A percentile compares a stretch with the other conserved stretches of the same genome.
Evolutionary conservation across 2,797 vertebrate genomes (phyloP).

Genomic region (Thamnophis elegans): DNA sequence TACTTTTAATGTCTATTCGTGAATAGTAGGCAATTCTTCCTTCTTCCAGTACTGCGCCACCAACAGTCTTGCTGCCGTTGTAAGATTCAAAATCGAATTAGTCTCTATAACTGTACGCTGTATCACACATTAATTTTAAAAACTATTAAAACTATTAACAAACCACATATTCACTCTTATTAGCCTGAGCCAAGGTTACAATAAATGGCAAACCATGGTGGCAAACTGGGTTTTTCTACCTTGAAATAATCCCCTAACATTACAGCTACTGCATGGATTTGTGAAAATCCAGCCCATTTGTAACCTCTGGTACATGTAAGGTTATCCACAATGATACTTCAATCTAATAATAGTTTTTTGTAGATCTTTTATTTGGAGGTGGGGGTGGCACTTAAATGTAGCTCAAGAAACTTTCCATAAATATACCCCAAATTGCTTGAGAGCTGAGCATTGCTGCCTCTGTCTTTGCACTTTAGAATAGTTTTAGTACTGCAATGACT

Average conservation of each 20-base stretch:
- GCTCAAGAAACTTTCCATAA: not conserved
- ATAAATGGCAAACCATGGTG: not conserved
- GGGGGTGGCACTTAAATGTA: no score
- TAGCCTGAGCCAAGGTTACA: not conserved
- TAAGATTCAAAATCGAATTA: no score
- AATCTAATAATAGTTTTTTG: not conserved
- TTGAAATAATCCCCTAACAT: not conserved
- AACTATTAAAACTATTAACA: not conserved
- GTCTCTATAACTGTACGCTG: no score
- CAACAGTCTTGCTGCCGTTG: no score
- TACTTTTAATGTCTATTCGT: no score
- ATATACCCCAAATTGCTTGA: not conserved
- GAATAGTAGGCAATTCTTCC: no score
- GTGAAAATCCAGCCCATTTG: not conserved
- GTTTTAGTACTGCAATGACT: conserved; percentile 26
- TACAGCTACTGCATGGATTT: not conserved
- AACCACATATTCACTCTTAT: not conserved
- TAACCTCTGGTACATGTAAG: not conserved
- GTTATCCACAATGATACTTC: not conserved
- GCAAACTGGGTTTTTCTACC: not conserved
- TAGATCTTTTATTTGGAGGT: not conserved
- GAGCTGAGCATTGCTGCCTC: not conserved
- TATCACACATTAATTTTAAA: not conserved
- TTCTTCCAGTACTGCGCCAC: no score
- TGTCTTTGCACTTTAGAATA: conserved; percentile 18